Conservation (phyloP, 2,888 invertebrate genomes). For the Sarcophaga variegata region DNA sequence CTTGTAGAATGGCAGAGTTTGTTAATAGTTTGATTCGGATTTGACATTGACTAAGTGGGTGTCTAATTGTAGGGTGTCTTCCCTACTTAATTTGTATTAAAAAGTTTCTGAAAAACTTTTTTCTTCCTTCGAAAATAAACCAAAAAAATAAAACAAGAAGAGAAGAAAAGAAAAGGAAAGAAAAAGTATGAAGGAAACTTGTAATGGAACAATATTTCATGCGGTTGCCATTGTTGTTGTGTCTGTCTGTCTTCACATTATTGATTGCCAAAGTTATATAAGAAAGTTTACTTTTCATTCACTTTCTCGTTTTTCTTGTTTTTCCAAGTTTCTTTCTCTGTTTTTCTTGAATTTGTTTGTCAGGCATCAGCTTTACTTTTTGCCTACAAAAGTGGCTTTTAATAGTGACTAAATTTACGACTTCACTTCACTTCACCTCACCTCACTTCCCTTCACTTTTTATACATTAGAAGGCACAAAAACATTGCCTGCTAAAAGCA, state of each 20-base stretch:
- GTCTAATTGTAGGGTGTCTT: neutral
- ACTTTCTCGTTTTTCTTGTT: neutral
- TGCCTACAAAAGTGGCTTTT: constrained; percentile 24
- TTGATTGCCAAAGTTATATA: constrained; percentile 20
- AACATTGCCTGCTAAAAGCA: neutral
- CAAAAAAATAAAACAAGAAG: no score
- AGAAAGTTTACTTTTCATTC: constrained; percentile 19
- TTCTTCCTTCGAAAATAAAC: neutral
- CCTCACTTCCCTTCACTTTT: neutral
- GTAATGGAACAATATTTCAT: neutral
- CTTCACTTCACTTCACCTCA: neutral
- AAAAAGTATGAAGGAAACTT: neutral
- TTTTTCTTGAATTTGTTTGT: neutral
- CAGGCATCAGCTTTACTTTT: neutral
- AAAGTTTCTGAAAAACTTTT: neutral
- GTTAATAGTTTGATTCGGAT: no score
- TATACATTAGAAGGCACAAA: neutral
- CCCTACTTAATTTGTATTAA: neutral
- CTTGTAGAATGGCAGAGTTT: neutral
- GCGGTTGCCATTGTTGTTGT: neutral
- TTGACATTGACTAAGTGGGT: neutral
- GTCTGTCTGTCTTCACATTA: neutral
- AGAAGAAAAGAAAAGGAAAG: no score
- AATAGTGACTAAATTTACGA: constrained; percentile 9
- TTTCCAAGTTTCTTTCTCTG: neutral